A percentile compares a stretch with the other conserved stretches of the same genome.
These are phyloP conservation scores for Scaptomyza graminum DNA, from an alignment of 1,140 invertebrate genomes.

Conservation along the genomic window DNA sequence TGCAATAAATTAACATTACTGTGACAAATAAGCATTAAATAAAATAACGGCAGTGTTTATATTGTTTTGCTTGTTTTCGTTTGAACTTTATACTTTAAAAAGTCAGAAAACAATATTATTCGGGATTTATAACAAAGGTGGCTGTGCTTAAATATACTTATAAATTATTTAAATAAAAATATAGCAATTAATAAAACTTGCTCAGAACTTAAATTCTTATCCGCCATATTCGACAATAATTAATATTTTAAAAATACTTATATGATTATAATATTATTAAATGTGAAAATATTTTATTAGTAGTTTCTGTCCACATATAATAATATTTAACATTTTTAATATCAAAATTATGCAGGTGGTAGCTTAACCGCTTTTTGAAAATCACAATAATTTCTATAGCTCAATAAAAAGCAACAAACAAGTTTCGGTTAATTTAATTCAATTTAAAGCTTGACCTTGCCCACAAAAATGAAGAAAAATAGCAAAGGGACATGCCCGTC, in stretches of 20 bases:
- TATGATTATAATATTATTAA: too few species aligned
- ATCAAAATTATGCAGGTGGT: neutral
- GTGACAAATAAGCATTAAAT: neutral
- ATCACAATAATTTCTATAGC: slow-evolving; percentile 24
- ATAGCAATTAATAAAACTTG: too few species aligned
- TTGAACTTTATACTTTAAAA: neutral
- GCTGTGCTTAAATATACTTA: too few species aligned
- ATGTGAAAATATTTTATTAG: too few species aligned
- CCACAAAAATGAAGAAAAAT: neutral
- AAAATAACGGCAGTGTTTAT: neutral
- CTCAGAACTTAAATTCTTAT: too few species aligned
- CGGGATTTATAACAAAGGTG: too few species aligned
- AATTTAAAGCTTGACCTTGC: slow-evolving; percentile 62
- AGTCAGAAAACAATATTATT: neutral
- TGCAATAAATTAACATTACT: neutral
- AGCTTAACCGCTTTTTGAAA: slow-evolving; percentile 15
- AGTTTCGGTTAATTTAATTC: slow-evolving; percentile 63
- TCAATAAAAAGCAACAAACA: slow-evolving; percentile 30
- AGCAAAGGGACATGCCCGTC: too few species aligned
- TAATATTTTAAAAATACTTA: too few species aligned
- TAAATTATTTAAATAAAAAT: too few species aligned
- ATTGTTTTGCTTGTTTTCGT: neutral
- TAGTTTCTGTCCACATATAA: too few species aligned
- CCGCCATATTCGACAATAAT: too few species aligned
- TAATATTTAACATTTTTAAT: slow-evolving; percentile 11